Base-by-base conservation (phyloP, 2,888 invertebrate species). In the Drepana falcataria region DNA sequence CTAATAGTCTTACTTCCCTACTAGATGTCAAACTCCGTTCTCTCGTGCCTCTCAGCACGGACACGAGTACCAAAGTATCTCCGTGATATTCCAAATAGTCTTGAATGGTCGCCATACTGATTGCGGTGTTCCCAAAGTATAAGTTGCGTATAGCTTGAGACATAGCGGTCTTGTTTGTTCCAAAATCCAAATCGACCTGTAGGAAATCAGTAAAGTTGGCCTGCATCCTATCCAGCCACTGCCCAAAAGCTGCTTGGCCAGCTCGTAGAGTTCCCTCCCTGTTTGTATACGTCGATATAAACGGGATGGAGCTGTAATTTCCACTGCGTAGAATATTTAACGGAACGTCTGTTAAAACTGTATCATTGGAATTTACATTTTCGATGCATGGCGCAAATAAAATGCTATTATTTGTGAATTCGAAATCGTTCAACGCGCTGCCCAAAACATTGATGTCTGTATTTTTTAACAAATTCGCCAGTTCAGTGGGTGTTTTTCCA, bases 301-400 rank as follows among this genome's bases (percentile, higher is more conserved):
- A 85, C 0, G 89, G 88, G 35, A 91, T 73, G 2, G 84, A 73
- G 9, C 60, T 72, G 59, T 81, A 89, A 48, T 83, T 83, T 0
- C 83, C 83, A 35, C 76, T 69, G 57, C 65, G 75, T 2, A 91
- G 52, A 37, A 83, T 54, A 52, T 83, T 73, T 33, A 86, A 71
- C 2, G 91, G 91, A 34, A 82, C 77, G 47, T 82, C 81, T 7
- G 69, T 57, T 1, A 91, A 59, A 35, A 89, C 71, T 3, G 82
- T 77, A 2, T 77, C 72, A 49, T 79, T 77, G 2, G 68, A 55
- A 35, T 71, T 73, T 0, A 75, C 54, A 40, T 82, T 76, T 64
- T 91, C 91, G 6, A 91, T 65, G 53, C 91, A 91, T 1, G 91
- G 91, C 0, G 87, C 88, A 54, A 91, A 91, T 7, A 87, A 60